phyloP scores from a whole-genome alignment of 1,140 invertebrate species.

The Akabosia matsudoensis region DNA sequence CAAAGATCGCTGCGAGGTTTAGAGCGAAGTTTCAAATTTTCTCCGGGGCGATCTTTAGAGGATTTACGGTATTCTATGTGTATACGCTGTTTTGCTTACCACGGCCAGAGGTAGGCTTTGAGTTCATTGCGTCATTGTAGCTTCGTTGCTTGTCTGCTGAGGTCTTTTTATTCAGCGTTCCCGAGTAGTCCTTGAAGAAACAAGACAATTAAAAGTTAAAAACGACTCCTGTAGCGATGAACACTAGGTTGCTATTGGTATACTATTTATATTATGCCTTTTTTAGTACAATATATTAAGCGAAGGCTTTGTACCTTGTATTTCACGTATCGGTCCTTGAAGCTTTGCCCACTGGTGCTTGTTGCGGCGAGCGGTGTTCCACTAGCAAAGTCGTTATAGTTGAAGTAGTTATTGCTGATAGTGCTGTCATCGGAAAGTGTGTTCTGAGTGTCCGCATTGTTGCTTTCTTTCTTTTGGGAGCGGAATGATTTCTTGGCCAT shows the following conservation, averaged over 20 bases:
- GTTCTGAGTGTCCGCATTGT: conserved; percentile 25
- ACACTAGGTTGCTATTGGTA: no score
- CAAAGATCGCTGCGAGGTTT: no score
- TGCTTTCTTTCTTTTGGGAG: conserved; percentile 65
- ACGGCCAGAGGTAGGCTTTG: conserved; percentile 34
- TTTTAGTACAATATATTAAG: no score
- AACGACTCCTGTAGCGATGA: no score
- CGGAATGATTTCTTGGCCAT: conserved; percentile 55
- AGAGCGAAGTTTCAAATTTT: no score
- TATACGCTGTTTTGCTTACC: conserved; percentile 35
- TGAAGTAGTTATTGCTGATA: conserved; percentile 60
- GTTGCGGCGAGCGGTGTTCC: conserved; percentile 32
- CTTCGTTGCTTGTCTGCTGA: conserved; percentile 64
- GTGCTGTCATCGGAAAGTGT: conserved; percentile 26
- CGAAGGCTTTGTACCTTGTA: conserved; percentile 37
- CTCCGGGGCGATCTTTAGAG: no score
- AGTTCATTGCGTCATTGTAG: conserved; percentile 61
- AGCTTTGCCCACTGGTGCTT: background rate
- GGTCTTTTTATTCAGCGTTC: conserved; percentile 50
- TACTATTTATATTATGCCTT: no score
- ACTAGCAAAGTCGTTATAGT: conserved; percentile 64
- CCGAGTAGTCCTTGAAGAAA: conserved; percentile 52
- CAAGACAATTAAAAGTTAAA: background rate
- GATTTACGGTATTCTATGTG: no score
- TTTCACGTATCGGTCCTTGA: conserved; percentile 39